Evolutionary conservation across 2,888 invertebrate species (phyloP).

Genomic region (Diogma glabrata): DNA sequence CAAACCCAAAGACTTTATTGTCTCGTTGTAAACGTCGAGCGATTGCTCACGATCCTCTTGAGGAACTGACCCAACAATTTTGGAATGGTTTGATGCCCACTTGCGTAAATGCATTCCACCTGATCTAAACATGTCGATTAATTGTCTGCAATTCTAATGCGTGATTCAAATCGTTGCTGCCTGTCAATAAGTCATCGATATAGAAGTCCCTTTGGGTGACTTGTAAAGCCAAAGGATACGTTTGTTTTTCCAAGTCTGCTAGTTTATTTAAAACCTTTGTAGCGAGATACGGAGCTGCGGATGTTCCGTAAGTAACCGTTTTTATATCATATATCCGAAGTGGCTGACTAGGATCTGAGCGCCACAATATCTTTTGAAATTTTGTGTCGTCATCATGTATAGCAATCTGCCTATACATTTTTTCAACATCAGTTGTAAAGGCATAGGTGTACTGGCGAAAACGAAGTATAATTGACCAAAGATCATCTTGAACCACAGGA

Average conservation of each 20-base stretch:
- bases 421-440: not conserved
- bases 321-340: not conserved
- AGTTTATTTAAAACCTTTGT: conserved; percentile 1
- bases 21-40: not conserved
- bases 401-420: not conserved
- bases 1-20: not conserved
- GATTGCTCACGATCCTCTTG: not conserved
- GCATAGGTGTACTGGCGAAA: not conserved
- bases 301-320: not conserved
- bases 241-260: not conserved
- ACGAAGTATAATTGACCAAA: not conserved
- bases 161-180: not conserved
- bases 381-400: not conserved
- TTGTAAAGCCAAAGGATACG: not conserved
- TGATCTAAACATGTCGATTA: not conserved
- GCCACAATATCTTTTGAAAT: not conserved
- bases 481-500: not conserved
- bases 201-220: not conserved
- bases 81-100: not conserved
- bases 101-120: not conserved
- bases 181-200: not conserved
- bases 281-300: not conserved
- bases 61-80: not conserved
- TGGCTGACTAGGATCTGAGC: not conserved
- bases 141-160: not conserved